Evolutionary conservation across 2,113 vertebrate genomes (phyloP).

Genomic region (Pristiophorus japonicus): DNA sequence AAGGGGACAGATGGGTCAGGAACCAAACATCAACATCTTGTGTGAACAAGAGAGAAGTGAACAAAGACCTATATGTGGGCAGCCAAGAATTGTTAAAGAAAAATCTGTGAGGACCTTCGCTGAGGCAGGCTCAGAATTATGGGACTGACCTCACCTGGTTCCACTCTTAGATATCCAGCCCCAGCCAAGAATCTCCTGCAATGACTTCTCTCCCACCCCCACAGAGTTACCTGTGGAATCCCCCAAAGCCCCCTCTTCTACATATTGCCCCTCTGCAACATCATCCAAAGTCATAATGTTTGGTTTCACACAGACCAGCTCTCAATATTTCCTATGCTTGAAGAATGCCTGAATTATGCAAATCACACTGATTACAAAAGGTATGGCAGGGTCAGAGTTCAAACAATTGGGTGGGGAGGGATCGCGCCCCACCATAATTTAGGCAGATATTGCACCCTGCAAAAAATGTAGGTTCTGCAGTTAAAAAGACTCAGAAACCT

Average conservation of each 20-base stretch:
- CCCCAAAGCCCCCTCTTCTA: too few species aligned
- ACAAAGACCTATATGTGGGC: neutral
- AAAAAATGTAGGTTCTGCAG: neutral
- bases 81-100: neutral
- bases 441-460: neutral
- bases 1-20: neutral
- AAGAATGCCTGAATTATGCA: neutral
- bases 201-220: too few species aligned
- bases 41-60: neutral
- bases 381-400: neutral
- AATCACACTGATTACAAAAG: neutral
- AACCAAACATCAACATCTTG: neutral
- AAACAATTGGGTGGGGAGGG: neutral
- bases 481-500: neutral
- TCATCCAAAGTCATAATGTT: too few species aligned
- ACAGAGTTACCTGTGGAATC: neutral
- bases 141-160: too few species aligned
- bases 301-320: neutral
- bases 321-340: neutral
- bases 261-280: too few species aligned
- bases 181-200: too few species aligned
- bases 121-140: too few species aligned
- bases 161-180: too few species aligned
- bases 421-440: neutral
- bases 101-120: too few species aligned